These are phyloP conservation scores for Tricholaema leucomelas DNA, from an alignment of 2,113 vertebrate species.

Conservation along the genomic window DNA sequence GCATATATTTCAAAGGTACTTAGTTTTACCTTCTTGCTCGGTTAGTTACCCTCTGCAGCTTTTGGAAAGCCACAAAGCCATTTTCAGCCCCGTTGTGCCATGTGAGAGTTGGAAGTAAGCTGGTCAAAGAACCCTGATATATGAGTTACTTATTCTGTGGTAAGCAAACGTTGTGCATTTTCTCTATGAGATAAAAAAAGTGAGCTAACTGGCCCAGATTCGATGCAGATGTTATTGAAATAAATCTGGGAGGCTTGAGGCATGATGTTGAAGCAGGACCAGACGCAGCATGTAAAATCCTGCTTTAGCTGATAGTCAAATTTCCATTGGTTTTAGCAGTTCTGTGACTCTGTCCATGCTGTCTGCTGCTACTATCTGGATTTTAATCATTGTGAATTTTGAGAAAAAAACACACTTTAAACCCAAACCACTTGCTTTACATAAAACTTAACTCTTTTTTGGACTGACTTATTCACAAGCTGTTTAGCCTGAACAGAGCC, in stretches of 20 bases:
- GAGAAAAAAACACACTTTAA: neutral
- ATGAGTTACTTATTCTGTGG: neutral
- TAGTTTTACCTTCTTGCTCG: neutral
- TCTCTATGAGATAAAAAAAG: neutral
- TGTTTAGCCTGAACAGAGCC: neutral
- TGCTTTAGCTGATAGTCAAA: neutral
- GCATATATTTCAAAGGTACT: neutral
- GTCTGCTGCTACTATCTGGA: neutral
- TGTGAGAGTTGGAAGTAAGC: neutral
- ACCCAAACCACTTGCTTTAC: neutral
- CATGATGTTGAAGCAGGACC: neutral
- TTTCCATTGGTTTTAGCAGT: neutral
- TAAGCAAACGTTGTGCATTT: neutral
- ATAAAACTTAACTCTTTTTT: neutral
- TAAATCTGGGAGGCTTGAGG: neutral
- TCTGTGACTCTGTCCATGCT: neutral
- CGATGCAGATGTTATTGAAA: neutral
- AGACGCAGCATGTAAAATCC: neutral
- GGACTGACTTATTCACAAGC: neutral
- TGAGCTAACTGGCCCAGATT: neutral
- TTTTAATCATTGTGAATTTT: neutral
- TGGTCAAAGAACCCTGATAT: neutral
- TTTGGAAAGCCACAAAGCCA: neutral
- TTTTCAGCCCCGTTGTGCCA: fast-evolving
- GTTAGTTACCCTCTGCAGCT: neutral